These are phyloP conservation scores for Macrotus californicus DNA, from an alignment of 2,113 vertebrate species.

Conservation along the genomic window DNA sequence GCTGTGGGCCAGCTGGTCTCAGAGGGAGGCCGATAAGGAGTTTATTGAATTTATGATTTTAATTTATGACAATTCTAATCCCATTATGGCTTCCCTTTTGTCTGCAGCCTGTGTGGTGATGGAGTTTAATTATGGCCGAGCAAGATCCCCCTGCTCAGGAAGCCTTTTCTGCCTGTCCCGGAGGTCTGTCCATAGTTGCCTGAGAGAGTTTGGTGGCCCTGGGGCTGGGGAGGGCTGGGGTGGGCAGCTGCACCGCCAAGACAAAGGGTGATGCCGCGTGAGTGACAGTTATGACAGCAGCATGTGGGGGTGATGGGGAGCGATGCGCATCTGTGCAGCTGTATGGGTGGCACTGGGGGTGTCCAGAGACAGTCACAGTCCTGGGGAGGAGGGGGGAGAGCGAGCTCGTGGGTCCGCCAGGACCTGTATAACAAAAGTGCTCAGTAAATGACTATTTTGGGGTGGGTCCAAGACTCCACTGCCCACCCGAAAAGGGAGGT, in stretches of 20 bases:
- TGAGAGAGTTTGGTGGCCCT: background rate
- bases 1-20: background rate
- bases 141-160: background rate
- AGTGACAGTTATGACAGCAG: background rate
- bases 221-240: background rate
- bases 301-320: accelerated
- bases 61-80: constrained; percentile 72
- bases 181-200: background rate
- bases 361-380: background rate
- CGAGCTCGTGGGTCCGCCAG: background rate
- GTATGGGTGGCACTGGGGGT: accelerated
- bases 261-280: accelerated
- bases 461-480: background rate
- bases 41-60: constrained; percentile 65
- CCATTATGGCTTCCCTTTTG: constrained; percentile 65
- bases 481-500: background rate
- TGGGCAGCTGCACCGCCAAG: background rate
- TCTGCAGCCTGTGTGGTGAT: background rate
- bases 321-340: accelerated
- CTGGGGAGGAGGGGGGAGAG: background rate
- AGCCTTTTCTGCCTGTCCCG: background rate
- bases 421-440: background rate
- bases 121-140: constrained; percentile 44
- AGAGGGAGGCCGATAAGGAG: constrained; percentile 36
- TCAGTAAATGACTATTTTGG: background rate